Base-by-base conservation (phyloP, 2,113 vertebrate species). In the Callaeas wilsoni region DNA sequence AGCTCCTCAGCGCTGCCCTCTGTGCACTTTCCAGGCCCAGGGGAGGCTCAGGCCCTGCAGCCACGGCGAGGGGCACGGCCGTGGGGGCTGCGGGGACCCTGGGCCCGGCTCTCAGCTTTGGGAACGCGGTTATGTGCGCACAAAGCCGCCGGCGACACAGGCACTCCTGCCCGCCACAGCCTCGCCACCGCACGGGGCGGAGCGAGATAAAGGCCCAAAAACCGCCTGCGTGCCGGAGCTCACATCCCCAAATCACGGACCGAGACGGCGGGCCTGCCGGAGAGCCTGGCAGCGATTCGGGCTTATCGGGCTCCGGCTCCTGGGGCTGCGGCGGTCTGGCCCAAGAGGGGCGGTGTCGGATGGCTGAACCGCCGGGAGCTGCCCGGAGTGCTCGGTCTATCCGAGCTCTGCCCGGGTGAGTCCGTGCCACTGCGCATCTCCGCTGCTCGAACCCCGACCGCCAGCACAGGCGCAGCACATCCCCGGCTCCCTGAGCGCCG, bases 91-190 rank as follows among this genome's bases (percentile, higher is more conserved):
- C 2, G 1, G 42, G 50, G 27, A 10, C 35, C 46, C 56, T 39
- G 4, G 26, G 37, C 42, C 35, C 17, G n/a, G 56, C 69, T 74
- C 55, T 7, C 30, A 5, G 41, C 50, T n/a, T 32, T 9, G 7
- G n/a, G 21, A 35, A 10, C 1, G 0, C 39, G 35, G 47, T 0
- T 16, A 7, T 1, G 35, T 3, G 6, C 2, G 60, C 8, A n/a
- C 21, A 64, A 68, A 55, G 20, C 77, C 3, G 1, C 64, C 11
- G 26, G n/a, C 2, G 3, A 29, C 37, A 4, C 1, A 0, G 47
- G 19, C 11, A 1, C 37, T 47, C 11, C 55, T 6, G 63, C 59
- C 30, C 2, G 7, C 53, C 55, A 4, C 41, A 19, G 41, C 21
- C 16, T 37, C 5, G 12, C 53, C 12, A 10, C 63, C 4, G 49